Evolutionary conservation across 2,797 vertebrate species (phyloP).

Genomic region (Phataginus tetradactyla): DNA sequence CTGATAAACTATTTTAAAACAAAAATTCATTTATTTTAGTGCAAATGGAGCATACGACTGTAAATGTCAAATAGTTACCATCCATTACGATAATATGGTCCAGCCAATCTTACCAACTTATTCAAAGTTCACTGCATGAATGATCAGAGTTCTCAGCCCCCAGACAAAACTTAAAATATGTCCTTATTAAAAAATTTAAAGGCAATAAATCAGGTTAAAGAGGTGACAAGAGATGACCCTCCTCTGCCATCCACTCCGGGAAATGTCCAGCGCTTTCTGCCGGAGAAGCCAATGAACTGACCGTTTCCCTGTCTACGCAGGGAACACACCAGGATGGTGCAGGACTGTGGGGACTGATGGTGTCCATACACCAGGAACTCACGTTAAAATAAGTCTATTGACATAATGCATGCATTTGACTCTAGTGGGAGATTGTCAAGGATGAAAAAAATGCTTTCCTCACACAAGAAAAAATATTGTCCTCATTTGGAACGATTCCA

Average conservation of each 20-base stretch:
- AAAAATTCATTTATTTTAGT: constrained; percentile 70
- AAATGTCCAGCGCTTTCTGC: neutral
- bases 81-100: constrained; percentile 67
- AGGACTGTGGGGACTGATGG: neutral
- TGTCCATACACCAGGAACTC: neutral
- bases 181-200: constrained; percentile 68
- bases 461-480: neutral
- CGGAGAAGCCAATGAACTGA: neutral
- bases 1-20: constrained; percentile 63
- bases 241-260: neutral
- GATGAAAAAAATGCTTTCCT: constrained; percentile 1
- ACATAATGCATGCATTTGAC: neutral
- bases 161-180: constrained; percentile 63
- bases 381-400: neutral
- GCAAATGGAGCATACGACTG: constrained; percentile 60
- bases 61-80: constrained; percentile 68
- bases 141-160: constrained; percentile 57
- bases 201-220: constrained; percentile 59
- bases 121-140: constrained; percentile 73
- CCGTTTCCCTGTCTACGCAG: neutral
- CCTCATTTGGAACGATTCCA: neutral
- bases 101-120: constrained; percentile 61
- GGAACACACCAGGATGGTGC: neutral
- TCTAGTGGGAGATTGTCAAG: neutral
- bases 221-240: constrained; percentile 49